phyloP scores from a whole-genome alignment of 2,113 vertebrate genomes.

The Rhinolophus sinicus region DNA sequence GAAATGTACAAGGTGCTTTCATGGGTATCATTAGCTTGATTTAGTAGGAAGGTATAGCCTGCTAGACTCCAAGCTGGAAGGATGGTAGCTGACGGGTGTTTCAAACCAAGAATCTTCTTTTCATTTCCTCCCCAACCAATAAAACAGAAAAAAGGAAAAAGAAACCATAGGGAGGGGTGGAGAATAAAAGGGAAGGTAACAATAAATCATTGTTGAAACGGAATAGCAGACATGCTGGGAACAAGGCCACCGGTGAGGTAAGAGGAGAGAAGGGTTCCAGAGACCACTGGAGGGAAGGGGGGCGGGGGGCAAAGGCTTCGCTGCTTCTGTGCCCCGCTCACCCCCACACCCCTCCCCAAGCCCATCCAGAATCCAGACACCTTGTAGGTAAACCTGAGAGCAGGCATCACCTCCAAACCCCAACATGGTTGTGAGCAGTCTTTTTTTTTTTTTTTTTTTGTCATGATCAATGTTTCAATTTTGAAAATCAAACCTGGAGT shows the following conservation, averaged over 20 bases:
- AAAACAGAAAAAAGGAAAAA: slow-evolving; percentile 23
- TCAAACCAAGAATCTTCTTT: neutral
- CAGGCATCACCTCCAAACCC: neutral
- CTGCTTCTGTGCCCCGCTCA: neutral
- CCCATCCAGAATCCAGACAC: neutral
- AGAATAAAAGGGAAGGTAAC: neutral
- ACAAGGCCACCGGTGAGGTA: neutral
- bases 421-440: neutral
- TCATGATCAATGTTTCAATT: neutral
- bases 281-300: neutral
- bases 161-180: neutral
- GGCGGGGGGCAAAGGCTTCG: neutral
- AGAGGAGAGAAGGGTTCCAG: neutral
- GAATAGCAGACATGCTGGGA: neutral
- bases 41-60: neutral
- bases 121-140: slow-evolving; percentile 4
- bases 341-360: neutral
- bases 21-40: no score
- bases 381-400: neutral
- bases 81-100: neutral
- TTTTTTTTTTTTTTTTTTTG: neutral
- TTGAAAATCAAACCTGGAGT: slow-evolving; percentile 4
- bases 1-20: neutral
- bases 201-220: slow-evolving; percentile 1
- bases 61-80: neutral